phyloP scores from a whole-genome alignment of 1,140 invertebrate species.

The Trachymyrmex cornetzi region DNA sequence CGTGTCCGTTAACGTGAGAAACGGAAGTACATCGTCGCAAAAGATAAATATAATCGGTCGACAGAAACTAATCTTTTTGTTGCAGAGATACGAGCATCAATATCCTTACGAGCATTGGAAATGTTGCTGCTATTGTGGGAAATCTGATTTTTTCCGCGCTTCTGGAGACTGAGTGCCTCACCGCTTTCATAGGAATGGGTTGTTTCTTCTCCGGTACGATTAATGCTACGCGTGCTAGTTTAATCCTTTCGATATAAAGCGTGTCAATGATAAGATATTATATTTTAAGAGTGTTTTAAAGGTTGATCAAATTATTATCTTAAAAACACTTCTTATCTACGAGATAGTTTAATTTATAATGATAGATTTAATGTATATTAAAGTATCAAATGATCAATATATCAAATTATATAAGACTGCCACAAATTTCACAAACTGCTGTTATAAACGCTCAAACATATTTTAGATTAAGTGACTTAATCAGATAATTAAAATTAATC shows the following conservation, averaged over 20 bases:
- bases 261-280: not conserved
- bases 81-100: conserved; percentile 75
- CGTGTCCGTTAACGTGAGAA: conserved; percentile 39
- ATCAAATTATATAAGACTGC: not conserved
- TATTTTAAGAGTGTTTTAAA: conserved; percentile 14
- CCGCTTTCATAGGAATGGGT: conserved; percentile 81
- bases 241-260: conserved; percentile 17
- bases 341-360: not conserved
- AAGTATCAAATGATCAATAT: not conserved
- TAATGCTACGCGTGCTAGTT: not conserved
- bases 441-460: not conserved
- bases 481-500: not conserved
- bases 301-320: conserved; percentile 15
- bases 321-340: not conserved
- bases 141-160: conserved; percentile 82
- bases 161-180: conserved; percentile 76
- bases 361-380: not conserved
- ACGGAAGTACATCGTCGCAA: conserved; percentile 3
- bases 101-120: conserved; percentile 80
- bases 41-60: conserved; percentile 41
- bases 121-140: conserved; percentile 80
- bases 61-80: conserved; percentile 41
- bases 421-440: not conserved
- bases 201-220: conserved; percentile 79
- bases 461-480: not conserved